Conservation (phyloP, 2,888 invertebrate species). For the Chymomyza caudatula region DNA sequence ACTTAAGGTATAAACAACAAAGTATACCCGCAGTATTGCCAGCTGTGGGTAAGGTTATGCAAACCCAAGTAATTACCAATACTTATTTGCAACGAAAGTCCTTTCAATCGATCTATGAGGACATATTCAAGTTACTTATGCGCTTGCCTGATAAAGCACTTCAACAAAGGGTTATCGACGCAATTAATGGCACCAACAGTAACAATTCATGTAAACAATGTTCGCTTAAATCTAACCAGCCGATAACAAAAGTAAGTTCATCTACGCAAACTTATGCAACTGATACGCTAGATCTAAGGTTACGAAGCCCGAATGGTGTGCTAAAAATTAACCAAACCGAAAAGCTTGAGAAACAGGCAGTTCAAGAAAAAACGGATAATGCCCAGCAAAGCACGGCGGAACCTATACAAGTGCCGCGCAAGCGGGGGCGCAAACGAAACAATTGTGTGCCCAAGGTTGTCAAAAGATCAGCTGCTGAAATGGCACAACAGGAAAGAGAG, state of each 20-base stretch:
- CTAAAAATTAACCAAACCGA: conserved; percentile 8
- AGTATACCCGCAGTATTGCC: neutral
- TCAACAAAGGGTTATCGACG: conserved; percentile 66
- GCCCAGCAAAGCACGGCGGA: neutral
- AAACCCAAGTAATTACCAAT: conserved; percentile 31
- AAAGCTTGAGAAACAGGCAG: conserved; percentile 4
- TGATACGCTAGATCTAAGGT: neutral
- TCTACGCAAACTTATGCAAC: conserved; percentile 49
- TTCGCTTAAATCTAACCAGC: conserved; percentile 14
- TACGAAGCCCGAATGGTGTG: neutral
- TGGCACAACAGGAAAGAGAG: conserved; percentile 56
- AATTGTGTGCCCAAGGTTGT: conserved; percentile 68
- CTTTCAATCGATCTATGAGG: conserved; percentile 58
- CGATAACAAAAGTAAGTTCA: conserved; percentile 26
- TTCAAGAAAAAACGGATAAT: neutral
- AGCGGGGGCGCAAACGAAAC: conserved; percentile 66
- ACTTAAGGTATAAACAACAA: neutral
- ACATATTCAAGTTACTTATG: conserved; percentile 70
- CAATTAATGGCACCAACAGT: conserved; percentile 68
- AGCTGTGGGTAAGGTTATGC: neutral
- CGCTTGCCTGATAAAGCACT: conserved; percentile 68
- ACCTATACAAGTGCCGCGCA: conserved; percentile 23
- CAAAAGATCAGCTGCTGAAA: conserved; percentile 64
- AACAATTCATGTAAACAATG: conserved; percentile 50
- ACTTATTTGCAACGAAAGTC: conserved; percentile 61